Evolutionary conservation across 2,797 vertebrate genomes (phyloP).

Genomic region (Molossus alvarezi): DNA sequence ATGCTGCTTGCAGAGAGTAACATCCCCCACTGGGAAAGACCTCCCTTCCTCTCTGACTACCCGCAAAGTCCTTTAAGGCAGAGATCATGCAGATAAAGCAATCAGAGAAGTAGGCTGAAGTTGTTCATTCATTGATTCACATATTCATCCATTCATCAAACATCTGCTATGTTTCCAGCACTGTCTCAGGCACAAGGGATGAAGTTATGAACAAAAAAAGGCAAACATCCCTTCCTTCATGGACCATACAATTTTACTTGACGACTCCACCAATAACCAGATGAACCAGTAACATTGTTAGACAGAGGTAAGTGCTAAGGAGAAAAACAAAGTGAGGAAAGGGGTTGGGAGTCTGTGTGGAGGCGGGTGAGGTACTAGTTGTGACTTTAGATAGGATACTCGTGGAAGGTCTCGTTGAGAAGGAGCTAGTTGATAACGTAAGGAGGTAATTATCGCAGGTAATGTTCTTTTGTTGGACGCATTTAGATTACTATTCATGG

Average conservation of each 20-base stretch:
- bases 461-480: background rate
- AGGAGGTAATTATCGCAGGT: background rate
- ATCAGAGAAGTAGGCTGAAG: background rate
- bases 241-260: background rate
- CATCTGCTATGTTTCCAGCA: background rate
- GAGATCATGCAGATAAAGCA: background rate
- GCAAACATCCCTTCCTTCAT: background rate
- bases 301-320: background rate
- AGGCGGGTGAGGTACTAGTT: background rate
- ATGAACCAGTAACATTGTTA: background rate
- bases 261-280: background rate
- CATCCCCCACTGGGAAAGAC: background rate
- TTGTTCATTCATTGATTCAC: background rate
- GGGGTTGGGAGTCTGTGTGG: background rate
- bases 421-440: background rate
- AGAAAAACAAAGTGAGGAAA: background rate
- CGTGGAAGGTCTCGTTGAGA: background rate
- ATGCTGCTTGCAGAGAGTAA: background rate
- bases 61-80: background rate
- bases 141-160: background rate
- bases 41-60: background rate
- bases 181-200: background rate
- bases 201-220: background rate
- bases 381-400: background rate
- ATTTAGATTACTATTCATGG: background rate